Conservation (phyloP, 2,888 invertebrate species). For the Altica lythri region DNA sequence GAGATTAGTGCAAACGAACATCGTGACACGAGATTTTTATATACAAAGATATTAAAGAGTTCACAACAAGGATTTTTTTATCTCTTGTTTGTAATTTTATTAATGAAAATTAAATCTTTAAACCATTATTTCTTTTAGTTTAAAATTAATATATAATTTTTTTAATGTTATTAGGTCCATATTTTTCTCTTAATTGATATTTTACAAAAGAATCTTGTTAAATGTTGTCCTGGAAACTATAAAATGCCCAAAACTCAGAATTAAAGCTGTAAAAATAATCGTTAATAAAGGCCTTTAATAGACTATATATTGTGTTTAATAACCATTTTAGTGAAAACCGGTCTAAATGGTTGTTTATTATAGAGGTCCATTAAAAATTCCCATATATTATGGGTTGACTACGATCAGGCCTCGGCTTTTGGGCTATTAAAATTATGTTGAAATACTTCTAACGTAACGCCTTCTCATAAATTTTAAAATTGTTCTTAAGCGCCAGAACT, state of each 20-base stretch:
- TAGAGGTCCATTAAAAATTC: conserved; percentile 50
- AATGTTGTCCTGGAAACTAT: conserved; percentile 24
- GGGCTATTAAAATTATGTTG: conserved; percentile 51
- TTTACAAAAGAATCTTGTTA: conserved; percentile 20
- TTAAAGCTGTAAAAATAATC: conserved; percentile 32
- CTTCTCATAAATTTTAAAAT: conserved; percentile 48
- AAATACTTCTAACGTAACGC: conserved; percentile 50
- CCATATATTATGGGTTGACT: conserved; percentile 51
- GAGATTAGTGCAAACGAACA: no score
- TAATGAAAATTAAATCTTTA: no score
- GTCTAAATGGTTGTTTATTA: conserved; percentile 52
- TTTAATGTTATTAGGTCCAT: no score
- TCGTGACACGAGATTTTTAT: no score
- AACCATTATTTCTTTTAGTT: no score
- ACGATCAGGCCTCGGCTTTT: conserved; percentile 47
- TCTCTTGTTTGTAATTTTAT: no score
- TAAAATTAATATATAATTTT: no score
- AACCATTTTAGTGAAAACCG: conserved; percentile 50
- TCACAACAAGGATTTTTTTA: no score
- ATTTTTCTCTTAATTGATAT: conserved; percentile 15
- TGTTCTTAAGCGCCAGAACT: conserved; percentile 31
- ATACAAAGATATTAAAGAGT: no score
- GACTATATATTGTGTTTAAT: conserved; percentile 39
- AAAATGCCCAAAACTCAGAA: conserved; percentile 26
- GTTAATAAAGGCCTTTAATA: conserved; percentile 30